Conservation (phyloP, 2,888 invertebrate genomes). For the Pseudolycoriella hygida region DNA sequence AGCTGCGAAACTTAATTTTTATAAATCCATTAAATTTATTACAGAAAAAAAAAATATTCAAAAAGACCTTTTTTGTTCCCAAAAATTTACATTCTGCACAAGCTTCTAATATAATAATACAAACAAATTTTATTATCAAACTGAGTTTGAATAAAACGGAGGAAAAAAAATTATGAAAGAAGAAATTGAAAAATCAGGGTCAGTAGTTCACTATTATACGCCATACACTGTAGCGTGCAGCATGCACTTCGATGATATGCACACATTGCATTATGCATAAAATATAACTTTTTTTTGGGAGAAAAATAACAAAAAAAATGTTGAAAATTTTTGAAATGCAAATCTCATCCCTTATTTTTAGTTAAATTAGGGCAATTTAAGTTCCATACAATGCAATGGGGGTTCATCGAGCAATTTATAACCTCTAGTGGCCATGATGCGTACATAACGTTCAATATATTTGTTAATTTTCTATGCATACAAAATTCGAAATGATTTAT, state of each 20-base stretch:
- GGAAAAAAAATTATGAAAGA: background rate
- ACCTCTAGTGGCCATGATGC: too few species aligned
- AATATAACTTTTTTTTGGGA: background rate
- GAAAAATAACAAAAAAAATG: background rate
- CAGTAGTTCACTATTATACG: background rate
- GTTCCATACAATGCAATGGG: background rate
- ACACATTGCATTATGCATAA: background rate
- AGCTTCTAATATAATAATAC: background rate
- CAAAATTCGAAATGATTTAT: too few species aligned
- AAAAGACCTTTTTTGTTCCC: too few species aligned
- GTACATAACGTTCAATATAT: too few species aligned
- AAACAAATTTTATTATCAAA: background rate
- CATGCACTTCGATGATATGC: too few species aligned
- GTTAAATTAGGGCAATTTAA: conserved; percentile 3
- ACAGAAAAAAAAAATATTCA: too few species aligned
- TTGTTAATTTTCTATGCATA: too few species aligned
- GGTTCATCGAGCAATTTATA: too few species aligned
- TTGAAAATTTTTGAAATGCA: conserved; percentile 2
- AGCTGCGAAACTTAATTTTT: too few species aligned
- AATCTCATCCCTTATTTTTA: background rate
- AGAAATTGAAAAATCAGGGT: conserved; percentile 1
- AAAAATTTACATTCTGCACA: too few species aligned
- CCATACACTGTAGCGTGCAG: background rate
- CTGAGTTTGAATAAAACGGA: background rate
- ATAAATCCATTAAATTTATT: too few species aligned